Conservation (phyloP, 2,888 invertebrate genomes). For the Drosophila gaucha region DNA sequence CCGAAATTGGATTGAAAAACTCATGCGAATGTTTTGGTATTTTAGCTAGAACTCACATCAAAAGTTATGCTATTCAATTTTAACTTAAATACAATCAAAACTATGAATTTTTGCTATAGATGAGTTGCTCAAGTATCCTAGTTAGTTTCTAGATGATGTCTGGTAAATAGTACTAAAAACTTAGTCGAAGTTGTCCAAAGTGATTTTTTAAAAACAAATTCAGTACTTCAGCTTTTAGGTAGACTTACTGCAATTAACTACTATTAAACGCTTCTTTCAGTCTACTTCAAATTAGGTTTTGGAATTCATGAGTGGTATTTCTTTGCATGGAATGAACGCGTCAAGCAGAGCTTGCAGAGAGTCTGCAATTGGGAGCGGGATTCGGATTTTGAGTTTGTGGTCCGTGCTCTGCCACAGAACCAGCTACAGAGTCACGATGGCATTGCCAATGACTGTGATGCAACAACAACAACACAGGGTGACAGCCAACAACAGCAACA, state of each 20-base stretch:
- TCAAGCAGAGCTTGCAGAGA: background rate
- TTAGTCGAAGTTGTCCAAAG: too few relatives aligned
- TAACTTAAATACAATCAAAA: too few relatives aligned
- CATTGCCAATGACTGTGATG: too few relatives aligned
- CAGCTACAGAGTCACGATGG: slow-evolving; percentile 51
- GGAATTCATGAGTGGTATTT: slow-evolving; percentile 10
- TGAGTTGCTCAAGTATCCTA: too few relatives aligned
- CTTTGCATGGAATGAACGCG: slow-evolving; percentile 8
- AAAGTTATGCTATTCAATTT: too few relatives aligned
- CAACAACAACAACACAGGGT: slow-evolving; percentile 27
- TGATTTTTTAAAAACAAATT: too few relatives aligned
- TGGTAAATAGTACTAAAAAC: too few relatives aligned
- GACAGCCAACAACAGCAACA: slow-evolving; percentile 39
- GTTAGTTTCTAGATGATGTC: too few relatives aligned
- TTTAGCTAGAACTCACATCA: background rate
- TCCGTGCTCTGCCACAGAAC: background rate
- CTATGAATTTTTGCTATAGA: too few relatives aligned
- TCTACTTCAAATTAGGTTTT: slow-evolving; percentile 30
- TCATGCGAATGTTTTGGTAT: background rate
- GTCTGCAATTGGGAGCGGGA: background rate
- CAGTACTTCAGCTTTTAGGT: too few relatives aligned
- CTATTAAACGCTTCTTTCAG: background rate
- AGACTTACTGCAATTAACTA: too few relatives aligned
- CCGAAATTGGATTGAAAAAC: too few relatives aligned
- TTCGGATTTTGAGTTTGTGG: slow-evolving; percentile 6